Percentiles rank a stretch among this genome's conserved stretches.
These are phyloP conservation scores for Marasmarcha lunaedactyla DNA, from an alignment of 2,888 invertebrate genomes.

Conservation along the genomic window DNA sequence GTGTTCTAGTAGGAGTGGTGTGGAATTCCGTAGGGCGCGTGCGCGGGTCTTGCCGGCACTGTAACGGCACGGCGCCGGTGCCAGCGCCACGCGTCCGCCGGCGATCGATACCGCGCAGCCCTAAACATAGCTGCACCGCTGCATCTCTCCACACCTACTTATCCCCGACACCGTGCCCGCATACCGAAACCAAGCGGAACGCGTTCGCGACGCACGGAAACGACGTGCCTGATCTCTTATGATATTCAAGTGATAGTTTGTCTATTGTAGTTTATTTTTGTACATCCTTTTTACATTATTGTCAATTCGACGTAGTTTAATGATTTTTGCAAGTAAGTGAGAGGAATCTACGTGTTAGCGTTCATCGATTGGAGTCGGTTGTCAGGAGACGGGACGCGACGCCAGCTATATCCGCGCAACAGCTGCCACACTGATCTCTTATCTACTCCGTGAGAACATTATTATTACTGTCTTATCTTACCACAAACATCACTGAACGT, in stretches of 20 bases:
- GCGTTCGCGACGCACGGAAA: not conserved
- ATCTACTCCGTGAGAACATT: constrained; percentile 62
- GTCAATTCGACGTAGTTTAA: not conserved
- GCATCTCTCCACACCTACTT: constrained; percentile 27
- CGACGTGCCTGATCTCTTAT: constrained; percentile 1
- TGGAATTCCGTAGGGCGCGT: constrained; percentile 30
- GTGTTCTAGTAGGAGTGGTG: not conserved
- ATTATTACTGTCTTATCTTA: constrained; percentile 29
- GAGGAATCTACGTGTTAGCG: constrained; percentile 16
- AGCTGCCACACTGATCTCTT: constrained; percentile 42
- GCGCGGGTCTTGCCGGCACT: constrained; percentile 43
- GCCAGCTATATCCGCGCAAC: constrained; percentile 43
- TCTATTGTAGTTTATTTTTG: not conserved
- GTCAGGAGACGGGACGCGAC: constrained; percentile 31
- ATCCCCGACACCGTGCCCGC: constrained; percentile 12
- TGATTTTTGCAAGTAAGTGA: constrained; percentile 11
- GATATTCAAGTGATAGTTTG: not conserved
- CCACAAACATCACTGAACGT: constrained; percentile 3
- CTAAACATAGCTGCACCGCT: constrained; percentile 53
- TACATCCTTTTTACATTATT: not conserved
- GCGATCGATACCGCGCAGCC: constrained; percentile 29
- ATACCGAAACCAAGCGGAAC: not conserved
- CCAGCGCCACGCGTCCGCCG: constrained; percentile 54
- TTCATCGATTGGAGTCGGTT: constrained; percentile 40
- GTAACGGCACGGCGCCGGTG: constrained; percentile 64